Evolutionary conservation across 2,113 vertebrate species (phyloP).

Genomic region (Mesoclemmys tuberculata): DNA sequence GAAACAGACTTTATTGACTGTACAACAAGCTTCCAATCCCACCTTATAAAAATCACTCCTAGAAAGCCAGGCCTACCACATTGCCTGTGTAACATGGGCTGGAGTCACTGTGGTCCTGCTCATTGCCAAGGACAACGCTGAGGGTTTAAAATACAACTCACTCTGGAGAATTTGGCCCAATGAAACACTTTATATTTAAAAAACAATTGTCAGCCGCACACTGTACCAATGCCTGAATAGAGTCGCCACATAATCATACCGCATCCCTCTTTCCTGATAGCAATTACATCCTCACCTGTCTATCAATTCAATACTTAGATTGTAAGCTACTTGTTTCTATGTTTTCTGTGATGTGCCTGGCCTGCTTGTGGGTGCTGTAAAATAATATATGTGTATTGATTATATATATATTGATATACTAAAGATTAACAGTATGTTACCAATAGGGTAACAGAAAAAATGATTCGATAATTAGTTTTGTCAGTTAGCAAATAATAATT

Average conservation of each 20-base stretch:
- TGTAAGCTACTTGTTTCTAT: background rate
- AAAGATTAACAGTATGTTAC: background rate
- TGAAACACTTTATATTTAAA: background rate
- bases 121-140: accelerated
- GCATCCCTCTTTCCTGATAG: background rate
- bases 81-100: accelerated
- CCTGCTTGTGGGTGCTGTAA: background rate
- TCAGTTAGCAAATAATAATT: background rate
- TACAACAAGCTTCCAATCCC: background rate
- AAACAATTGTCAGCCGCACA: background rate
- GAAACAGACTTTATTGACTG: background rate
- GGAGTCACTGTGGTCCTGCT: background rate
- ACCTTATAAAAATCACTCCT: background rate
- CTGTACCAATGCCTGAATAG: background rate
- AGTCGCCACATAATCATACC: background rate
- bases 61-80: background rate
- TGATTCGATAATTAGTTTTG: background rate
- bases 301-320: background rate
- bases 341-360: background rate
- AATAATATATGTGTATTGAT: background rate
- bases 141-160: background rate
- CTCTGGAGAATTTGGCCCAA: background rate
- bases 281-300: background rate
- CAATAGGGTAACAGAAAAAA: background rate
- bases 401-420: background rate